Conservation (phyloP, 2,888 invertebrate species). For the Pristionchus exspectatus region DNA sequence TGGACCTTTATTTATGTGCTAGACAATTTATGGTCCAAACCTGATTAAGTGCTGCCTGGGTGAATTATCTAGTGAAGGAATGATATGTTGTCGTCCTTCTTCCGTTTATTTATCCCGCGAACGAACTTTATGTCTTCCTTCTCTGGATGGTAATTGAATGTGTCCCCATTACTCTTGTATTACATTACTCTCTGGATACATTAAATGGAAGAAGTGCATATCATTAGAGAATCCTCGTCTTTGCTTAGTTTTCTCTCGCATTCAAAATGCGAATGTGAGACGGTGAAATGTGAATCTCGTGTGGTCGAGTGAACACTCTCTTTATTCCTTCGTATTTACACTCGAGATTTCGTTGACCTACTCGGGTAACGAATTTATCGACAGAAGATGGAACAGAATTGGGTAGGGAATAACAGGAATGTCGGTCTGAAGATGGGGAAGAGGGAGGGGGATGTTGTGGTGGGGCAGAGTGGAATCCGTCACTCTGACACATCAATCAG, state of each 20-base stretch:
- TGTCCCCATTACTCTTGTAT: not conserved
- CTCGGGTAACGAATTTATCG: not conserved
- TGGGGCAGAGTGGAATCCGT: slow-evolving; percentile 14
- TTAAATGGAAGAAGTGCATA: slow-evolving; percentile 6
- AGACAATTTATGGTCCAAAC: too few species aligned
- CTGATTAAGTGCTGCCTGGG: not conserved
- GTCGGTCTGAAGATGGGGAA: too few species aligned
- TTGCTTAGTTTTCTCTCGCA: not conserved
- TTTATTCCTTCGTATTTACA: not conserved
- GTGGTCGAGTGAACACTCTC: not conserved
- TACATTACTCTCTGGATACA: slow-evolving; percentile 3
- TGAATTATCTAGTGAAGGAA: not conserved
- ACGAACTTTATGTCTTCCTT: not conserved
- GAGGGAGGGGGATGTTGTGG: not conserved
- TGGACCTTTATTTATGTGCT: not conserved
- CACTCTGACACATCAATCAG: slow-evolving; percentile 20
- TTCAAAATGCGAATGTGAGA: not conserved
- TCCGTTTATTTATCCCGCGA: not conserved
- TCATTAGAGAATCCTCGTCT: not conserved
- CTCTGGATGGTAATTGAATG: slow-evolving; percentile 13
- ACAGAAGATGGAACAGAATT: not conserved
- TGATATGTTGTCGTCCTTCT: not conserved
- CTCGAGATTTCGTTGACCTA: not conserved
- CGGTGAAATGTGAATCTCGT: not conserved
- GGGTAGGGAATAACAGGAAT: not conserved